Base-by-base conservation (phyloP, 2,797 vertebrate species). In the Sebastes itinus region DNA sequence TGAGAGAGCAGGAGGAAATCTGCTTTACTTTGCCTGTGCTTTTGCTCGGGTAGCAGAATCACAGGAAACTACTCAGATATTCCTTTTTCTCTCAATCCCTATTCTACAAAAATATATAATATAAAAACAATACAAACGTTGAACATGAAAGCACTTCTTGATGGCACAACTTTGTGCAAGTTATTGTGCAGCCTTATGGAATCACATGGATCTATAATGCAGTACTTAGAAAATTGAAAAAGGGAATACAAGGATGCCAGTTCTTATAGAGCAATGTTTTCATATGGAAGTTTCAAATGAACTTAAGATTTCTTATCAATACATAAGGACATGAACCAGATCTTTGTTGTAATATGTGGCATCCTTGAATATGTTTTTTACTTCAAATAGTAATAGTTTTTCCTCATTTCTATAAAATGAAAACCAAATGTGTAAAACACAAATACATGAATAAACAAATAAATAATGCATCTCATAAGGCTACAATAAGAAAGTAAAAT, bases 181-280 rank as follows among this genome's bases (percentile, higher is more conserved):
- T 96, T 97, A 97, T 95, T 97, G 97, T 99, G 98, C 98, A 99
- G 98, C 98, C 98, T 99, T 99, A 99, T 99, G 98, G 97, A 99
- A 97, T 96, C 92, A 92, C 86, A 88, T 91, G 72, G 64, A 71
- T 75, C 85, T 85, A 83, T 27, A 76, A 70, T 58, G 63, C 71
- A 75, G 32, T 72, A 77, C 69, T 87, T 79, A 3, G 38, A 76
- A 65, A 79, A 90, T 82, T 85, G 54, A 78, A 90, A 42, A 87
- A 78, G 72, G 52, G 72, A 90, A 95, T 92, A 92, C 93, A 96
- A 96, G 94, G 96, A 97, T 96, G 95, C 94, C 94, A 86, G 56
- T 76, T 80, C 27, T 78, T 82, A 73, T 77, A 70, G 42, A 87
- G n/a, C 14, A 23, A 11, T 78, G 77, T 72, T 81, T 80, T 66